Evolutionary conservation across 2,888 invertebrate species (phyloP).

Genomic region (Melanostoma mellinum): DNA sequence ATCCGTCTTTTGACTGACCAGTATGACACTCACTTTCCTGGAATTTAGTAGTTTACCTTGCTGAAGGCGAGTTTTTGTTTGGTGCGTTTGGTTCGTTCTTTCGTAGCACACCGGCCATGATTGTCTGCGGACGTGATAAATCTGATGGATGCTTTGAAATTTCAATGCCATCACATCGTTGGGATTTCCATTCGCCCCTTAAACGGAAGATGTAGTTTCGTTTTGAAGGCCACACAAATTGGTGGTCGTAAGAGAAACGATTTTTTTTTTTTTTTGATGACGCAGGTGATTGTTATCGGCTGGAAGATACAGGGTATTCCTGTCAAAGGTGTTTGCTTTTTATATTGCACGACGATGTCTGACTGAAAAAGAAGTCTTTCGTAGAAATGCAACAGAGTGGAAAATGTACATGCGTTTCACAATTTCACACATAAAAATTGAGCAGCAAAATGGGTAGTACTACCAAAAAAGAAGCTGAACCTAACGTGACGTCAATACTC

Average conservation of each 20-base stretch:
- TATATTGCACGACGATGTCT: too few relatives aligned
- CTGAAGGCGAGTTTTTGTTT: constrained; percentile 14
- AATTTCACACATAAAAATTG: too few relatives aligned
- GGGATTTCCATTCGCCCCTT: constrained; percentile 14
- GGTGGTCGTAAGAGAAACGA: neutral
- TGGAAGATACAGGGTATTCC: neutral
- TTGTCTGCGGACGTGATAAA: neutral
- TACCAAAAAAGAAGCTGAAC: too few relatives aligned
- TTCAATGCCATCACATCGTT: constrained; percentile 43
- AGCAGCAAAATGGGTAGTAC: too few relatives aligned
- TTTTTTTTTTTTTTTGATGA: neutral
- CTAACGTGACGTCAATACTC: too few relatives aligned
- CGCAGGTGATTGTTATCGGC: neutral
- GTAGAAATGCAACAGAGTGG: too few relatives aligned
- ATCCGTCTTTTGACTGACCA: constrained; percentile 27
- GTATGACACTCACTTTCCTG: neutral
- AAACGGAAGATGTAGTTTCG: constrained; percentile 8
- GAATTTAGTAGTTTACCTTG: constrained; percentile 52
- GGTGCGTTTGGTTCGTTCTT: constrained; percentile 1
- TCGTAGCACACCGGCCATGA: neutral
- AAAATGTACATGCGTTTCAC: too few relatives aligned
- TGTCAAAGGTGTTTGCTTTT: neutral
- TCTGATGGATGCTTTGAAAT: constrained; percentile 10
- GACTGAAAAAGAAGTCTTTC: too few relatives aligned
- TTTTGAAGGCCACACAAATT: constrained; percentile 2